Evolutionary conservation across 2,113 vertebrate species (phyloP), one percentile per base, ranked within the genome.

Genomic region (Pteruthius melanotis): DNA sequence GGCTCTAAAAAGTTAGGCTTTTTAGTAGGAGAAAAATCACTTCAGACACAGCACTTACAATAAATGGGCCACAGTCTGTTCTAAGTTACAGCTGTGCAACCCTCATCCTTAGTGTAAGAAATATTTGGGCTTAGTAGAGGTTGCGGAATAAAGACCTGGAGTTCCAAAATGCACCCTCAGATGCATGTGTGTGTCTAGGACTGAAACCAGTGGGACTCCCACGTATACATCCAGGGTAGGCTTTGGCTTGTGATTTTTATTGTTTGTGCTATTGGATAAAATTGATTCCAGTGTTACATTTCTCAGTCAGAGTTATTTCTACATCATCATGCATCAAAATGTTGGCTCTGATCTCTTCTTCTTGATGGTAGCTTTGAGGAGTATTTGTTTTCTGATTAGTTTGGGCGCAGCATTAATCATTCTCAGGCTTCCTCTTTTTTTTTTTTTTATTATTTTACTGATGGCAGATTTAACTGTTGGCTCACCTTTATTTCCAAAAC

Each of bases 141-240:
- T 40, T 59, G 49, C 71, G 53, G 60, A 89, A 95, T 86, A 92
- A 96, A 96, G 83, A 91, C n/a, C n/a, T 35, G 44, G 54, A 17
- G 22, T 45, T 95, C 90, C 83, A 94, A 95, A 93, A 95, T 47
- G 54, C 44, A 61, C 49, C 37, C 63, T 94, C 54, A 92, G 74
- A 65, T 96, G 77, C 70, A n/a, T 83, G 93, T 93, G 89, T 95
- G 97, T 97, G 96, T 95, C 96, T 96, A 85, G 72, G 75, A 74
- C 61, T 77, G 74, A 85, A 95, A 83, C 72, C 77, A 84, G 50
- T 26, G 22, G 66, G 68, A 82, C 70, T 91, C 86, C 83, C 87
- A 47, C 37, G 31, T 87, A 74, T 89, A 87, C 69, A 90, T 83
- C 59, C 79, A 74, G 90, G 59, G 54, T 74, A 88, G 85, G 77